Evolutionary conservation across 2,888 invertebrate genomes (phyloP), one percentile per base, ranked within the genome.

Genomic region (Malthinus flaveolus): DNA sequence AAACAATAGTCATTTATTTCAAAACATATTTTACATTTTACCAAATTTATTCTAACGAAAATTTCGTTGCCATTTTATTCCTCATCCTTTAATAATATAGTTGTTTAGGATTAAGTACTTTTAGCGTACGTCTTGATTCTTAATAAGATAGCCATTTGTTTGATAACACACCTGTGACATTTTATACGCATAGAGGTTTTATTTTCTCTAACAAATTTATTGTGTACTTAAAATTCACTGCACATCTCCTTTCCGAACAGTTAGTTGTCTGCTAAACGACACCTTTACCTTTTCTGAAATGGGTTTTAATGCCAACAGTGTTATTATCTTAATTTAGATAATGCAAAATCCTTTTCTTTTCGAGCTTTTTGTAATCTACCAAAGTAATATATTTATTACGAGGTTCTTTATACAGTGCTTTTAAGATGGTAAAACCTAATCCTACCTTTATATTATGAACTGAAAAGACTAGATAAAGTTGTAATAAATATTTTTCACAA

Each of bases 31-130:
- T 71, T 70, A 23, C 66, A 67, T 68, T 56, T 65, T 63, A 58
- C 61, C 61, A 65, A 69, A 66, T 66, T 71, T 68, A 71, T 67
- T 68, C 70, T 69, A 67, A 66, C 61, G 69, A 62, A 72, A 70
- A 72, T 69, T 70, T 68, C 65, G 65, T 68, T 65, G 66, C 67
- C 61, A 66, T 66, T 70, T 67, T 61, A 65, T 59, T 59, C 56
- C 62, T 34, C 56, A 48, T 56, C 64, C 63, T 66, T 61, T 64
- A 65, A 23, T 64, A 65, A 23, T 23, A 23, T 23, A 23, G 23
- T 69, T 68, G 68, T 65, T 63, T 58, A 52, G 51, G 52, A 53
- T 61, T 60, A 66, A 62, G 62, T 70, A 67, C 67, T 67, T 65
- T 63, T 61, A 61, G 64, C 36, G 52, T 63, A 56, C 55, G 54